A percentile compares a stretch with the other conserved stretches of the same genome.
Evolutionary conservation across 2,888 invertebrate species (phyloP).

Genomic region (Oxytorus armatus): DNA sequence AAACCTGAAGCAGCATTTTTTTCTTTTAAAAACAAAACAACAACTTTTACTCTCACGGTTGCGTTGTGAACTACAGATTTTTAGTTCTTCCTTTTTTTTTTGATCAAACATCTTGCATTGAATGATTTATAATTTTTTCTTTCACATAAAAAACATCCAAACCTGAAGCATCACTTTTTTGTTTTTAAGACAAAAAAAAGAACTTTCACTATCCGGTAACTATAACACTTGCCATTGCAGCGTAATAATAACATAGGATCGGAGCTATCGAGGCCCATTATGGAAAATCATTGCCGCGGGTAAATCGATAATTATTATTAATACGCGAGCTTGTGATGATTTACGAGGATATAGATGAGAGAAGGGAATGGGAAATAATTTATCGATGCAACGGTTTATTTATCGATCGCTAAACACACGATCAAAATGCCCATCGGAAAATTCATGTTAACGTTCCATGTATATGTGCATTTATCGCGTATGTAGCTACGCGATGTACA

Average conservation of each 20-base stretch:
- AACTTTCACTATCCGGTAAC: neutral
- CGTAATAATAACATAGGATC: constrained; percentile 47
- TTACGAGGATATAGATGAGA: constrained; percentile 69
- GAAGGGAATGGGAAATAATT: constrained; percentile 56
- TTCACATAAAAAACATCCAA: no score
- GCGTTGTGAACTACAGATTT: neutral
- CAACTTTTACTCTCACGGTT: no score
- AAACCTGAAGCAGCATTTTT: constrained; percentile 1
- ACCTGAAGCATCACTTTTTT: constrained; percentile 1
- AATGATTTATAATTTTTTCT: no score
- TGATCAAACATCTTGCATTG: constrained; percentile 2
- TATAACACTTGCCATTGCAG: constrained; percentile 40
- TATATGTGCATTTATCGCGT: neutral
- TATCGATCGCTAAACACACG: constrained; percentile 56
- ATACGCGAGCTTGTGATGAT: constrained; percentile 68
- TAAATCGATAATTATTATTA: constrained; percentile 61
- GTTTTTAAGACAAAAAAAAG: neutral
- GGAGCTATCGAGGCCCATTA: constrained; percentile 55
- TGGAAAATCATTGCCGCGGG: constrained; percentile 36
- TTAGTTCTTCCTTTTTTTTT: neutral
- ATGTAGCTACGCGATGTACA: constrained; percentile 14
- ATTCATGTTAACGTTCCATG: neutral
- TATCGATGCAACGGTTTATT: constrained; percentile 68
- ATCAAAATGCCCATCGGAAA: constrained; percentile 58
- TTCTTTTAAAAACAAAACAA: neutral